Evolutionary conservation across 2,113 vertebrate genomes (phyloP).

Genomic region (Oryzias javanicus): DNA sequence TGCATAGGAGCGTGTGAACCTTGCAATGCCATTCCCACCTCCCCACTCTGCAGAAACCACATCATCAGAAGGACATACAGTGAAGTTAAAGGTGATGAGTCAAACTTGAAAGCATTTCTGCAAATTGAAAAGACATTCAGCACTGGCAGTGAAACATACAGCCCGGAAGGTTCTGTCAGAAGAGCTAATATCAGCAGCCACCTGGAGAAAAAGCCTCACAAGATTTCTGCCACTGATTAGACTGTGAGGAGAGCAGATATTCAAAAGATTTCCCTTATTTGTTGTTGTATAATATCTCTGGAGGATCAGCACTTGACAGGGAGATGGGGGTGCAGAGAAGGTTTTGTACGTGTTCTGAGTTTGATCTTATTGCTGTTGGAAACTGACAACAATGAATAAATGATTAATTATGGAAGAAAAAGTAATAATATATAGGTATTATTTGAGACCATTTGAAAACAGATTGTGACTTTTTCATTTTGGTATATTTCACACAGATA

Average conservation of each 20-base stretch:
- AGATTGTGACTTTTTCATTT: too few relatives aligned
- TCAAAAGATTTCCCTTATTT: conserved; percentile 73
- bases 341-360: conserved; percentile 48
- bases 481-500: conserved; percentile 37
- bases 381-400: conserved; percentile 20
- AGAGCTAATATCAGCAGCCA: conserved; percentile 68
- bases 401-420: background rate
- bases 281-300: conserved; percentile 65
- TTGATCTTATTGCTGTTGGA: conserved; percentile 25
- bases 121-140: conserved; percentile 50
- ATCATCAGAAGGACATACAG: conserved; percentile 21
- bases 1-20: conserved; percentile 54
- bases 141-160: conserved; percentile 48
- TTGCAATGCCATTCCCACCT: conserved; percentile 42
- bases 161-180: conserved; percentile 54
- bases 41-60: conserved; percentile 24
- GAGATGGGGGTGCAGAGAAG: conserved; percentile 64
- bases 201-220: conserved; percentile 60
- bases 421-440: background rate
- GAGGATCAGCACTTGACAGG: conserved; percentile 66
- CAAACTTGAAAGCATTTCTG: conserved; percentile 39
- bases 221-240: conserved; percentile 72
- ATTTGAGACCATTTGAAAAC: background rate
- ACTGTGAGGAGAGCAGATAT: conserved; percentile 40
- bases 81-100: conserved; percentile 43